These are phyloP conservation scores for Sebastes matsubarae DNA, from an alignment of 2,797 vertebrate species.

Conservation along the genomic window DNA sequence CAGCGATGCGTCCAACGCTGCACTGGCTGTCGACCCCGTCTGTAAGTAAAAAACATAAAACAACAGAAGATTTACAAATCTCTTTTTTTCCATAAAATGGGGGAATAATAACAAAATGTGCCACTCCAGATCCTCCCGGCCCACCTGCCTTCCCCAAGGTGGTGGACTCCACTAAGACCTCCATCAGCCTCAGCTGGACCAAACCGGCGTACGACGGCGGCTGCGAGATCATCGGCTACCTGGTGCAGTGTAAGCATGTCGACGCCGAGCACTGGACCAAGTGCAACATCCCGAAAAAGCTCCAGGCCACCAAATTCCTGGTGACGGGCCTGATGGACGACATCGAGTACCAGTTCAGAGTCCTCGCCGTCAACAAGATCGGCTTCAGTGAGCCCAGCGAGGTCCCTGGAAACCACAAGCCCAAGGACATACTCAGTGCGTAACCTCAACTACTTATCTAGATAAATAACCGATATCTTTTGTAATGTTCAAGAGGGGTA, in stretches of 20 bases:
- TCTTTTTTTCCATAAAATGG: neutral
- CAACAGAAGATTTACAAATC: neutral
- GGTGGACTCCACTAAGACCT: conserved; percentile 91
- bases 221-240: conserved; percentile 96
- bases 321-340: conserved; percentile 90
- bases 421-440: conserved; percentile 97
- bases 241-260: conserved; percentile 92
- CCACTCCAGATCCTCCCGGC: conserved; percentile 91
- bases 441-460: conserved; percentile 23
- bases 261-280: conserved; percentile 92
- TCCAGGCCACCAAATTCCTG: conserved; percentile 90
- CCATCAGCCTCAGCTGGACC: conserved; percentile 94
- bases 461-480: neutral
- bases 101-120: neutral
- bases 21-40: conserved; percentile 91
- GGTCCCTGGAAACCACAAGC: conserved; percentile 91
- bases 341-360: conserved; percentile 94
- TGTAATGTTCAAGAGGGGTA: no score
- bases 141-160: conserved; percentile 98
- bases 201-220: conserved; percentile 98
- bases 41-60: conserved; percentile 89
- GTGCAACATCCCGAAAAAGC: conserved; percentile 95
- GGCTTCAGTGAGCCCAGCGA: conserved; percentile 97
- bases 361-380: conserved; percentile 94
- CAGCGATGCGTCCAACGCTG: conserved; percentile 91